phyloP scores from a whole-genome alignment of 1,140 invertebrate species.

The Drosophila sechellia region DNA sequence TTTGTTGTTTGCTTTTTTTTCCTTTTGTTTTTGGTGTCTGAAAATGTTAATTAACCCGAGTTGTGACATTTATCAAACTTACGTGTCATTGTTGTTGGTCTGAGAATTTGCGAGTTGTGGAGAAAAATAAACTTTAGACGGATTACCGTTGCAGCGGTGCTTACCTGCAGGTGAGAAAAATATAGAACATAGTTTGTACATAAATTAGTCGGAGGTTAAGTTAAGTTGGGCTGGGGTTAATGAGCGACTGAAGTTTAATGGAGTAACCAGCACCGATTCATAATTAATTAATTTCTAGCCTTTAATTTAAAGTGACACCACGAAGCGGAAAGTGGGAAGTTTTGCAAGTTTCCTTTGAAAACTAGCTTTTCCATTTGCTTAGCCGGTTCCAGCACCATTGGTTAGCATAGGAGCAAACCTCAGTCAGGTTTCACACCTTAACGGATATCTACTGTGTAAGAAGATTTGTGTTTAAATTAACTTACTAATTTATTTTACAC shows the following conservation, averaged over 20 bases:
- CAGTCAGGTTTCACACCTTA: constrained; percentile 15
- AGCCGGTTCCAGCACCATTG: constrained; percentile 1
- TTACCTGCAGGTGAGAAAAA: constrained; percentile 24
- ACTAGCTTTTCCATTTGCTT: background rate
- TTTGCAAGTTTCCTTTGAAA: constrained; percentile 2
- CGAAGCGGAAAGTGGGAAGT: constrained; percentile 2
- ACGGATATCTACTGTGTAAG: too few relatives aligned
- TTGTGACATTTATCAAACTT: constrained; percentile 51
- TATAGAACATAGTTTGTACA: constrained; percentile 8
- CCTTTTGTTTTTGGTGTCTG: constrained; percentile 15
- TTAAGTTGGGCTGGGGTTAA: constrained; percentile 1
- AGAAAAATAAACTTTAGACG: background rate
- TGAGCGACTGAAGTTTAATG: constrained; percentile 10
- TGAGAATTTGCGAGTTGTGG: constrained; percentile 14
- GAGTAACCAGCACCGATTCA: constrained; percentile 2
- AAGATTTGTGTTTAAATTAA: too few relatives aligned
- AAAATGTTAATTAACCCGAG: constrained; percentile 33
- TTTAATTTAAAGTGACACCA: background rate
- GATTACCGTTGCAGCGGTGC: constrained; percentile 9
- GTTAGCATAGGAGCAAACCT: background rate
- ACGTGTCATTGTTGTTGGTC: constrained; percentile 37
- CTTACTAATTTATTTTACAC: too few relatives aligned
- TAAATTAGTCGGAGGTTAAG: constrained; percentile 10
- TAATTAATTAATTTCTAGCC: background rate
- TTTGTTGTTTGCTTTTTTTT: background rate